A percentile compares a stretch with the other conserved stretches of the same genome.
Evolutionary conservation across 2,888 invertebrate species (phyloP).

Genomic region (Brassicogethes aeneus): DNA sequence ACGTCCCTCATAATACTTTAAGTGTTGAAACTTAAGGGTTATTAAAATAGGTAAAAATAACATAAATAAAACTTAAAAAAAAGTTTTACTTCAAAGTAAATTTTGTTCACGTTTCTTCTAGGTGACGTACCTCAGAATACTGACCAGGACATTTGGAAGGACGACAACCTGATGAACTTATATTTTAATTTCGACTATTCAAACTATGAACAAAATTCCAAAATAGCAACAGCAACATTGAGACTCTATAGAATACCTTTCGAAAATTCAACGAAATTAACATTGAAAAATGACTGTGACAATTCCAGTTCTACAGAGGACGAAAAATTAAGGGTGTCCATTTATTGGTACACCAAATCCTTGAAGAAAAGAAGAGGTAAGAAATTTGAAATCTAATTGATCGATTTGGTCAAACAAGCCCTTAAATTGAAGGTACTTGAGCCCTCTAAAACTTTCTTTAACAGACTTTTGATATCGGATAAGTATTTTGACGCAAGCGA

Average conservation of each 20-base stretch:
- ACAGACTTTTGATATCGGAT: too few relatives aligned
- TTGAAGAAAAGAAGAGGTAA: conserved; percentile 48
- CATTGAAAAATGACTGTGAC: conserved; percentile 22
- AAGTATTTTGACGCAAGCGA: too few relatives aligned
- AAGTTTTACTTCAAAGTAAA: too few relatives aligned
- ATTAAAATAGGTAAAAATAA: too few relatives aligned
- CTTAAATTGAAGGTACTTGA: too few relatives aligned
- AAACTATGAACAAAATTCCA: conserved; percentile 37
- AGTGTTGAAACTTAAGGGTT: too few relatives aligned
- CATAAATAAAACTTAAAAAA: too few relatives aligned
- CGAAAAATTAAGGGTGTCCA: conserved; percentile 48
- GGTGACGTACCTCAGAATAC: conserved; percentile 48
- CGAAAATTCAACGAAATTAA: conserved; percentile 31
- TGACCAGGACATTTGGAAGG: conserved; percentile 46
- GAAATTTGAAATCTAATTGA: too few relatives aligned
- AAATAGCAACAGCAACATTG: conserved; percentile 46
- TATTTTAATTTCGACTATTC: conserved; percentile 45
- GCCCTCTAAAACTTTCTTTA: too few relatives aligned
- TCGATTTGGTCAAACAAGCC: too few relatives aligned
- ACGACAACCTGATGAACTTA: conserved; percentile 47
- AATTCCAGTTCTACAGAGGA: conserved; percentile 32
- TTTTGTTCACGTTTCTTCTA: conserved; percentile 24
- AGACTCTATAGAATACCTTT: conserved; percentile 45
- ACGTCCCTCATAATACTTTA: too few relatives aligned
- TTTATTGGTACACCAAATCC: conserved; percentile 50